phyloP scores from a whole-genome alignment of 2,113 vertebrate genomes.

The Baryphthengus martii region DNA sequence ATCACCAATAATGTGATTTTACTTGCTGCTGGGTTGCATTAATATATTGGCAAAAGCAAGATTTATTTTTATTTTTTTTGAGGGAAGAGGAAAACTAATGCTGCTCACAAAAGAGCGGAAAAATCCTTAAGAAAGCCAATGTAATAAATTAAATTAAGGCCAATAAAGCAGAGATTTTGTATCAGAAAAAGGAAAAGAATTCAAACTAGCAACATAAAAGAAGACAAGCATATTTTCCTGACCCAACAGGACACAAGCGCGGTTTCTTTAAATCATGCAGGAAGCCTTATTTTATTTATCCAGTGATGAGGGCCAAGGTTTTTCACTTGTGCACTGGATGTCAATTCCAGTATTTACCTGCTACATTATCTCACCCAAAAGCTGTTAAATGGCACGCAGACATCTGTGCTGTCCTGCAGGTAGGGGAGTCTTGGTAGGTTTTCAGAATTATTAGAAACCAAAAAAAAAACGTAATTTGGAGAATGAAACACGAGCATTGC shows the following conservation, averaged over 20 bases:
- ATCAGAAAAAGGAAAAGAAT: not conserved
- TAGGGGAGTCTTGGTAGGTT: not conserved
- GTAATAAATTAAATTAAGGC: not conserved
- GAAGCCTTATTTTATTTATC: not conserved
- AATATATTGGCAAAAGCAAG: not conserved
- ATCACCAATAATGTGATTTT: constrained; percentile 40
- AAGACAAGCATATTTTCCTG: not conserved
- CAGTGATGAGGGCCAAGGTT: not conserved
- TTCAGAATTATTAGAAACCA: constrained; percentile 8
- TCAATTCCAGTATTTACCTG: not conserved
- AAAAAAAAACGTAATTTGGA: not conserved
- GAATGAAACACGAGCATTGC: not conserved
- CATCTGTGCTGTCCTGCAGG: constrained; percentile 9
- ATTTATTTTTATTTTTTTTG: not conserved
- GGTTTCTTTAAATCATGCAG: not conserved
- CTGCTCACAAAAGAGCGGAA: not conserved
- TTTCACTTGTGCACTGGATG: not conserved
- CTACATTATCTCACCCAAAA: constrained; percentile 32
- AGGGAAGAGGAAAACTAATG: not conserved
- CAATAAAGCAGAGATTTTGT: not conserved
- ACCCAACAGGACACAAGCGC: not conserved
- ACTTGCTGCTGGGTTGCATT: constrained; percentile 21
- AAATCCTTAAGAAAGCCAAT: not conserved
- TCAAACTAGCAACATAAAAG: not conserved
- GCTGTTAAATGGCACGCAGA: not conserved